These are phyloP conservation scores for Pelvicachromis taeniatus DNA, from an alignment of 2,113 vertebrate species.

Conservation along the genomic window DNA sequence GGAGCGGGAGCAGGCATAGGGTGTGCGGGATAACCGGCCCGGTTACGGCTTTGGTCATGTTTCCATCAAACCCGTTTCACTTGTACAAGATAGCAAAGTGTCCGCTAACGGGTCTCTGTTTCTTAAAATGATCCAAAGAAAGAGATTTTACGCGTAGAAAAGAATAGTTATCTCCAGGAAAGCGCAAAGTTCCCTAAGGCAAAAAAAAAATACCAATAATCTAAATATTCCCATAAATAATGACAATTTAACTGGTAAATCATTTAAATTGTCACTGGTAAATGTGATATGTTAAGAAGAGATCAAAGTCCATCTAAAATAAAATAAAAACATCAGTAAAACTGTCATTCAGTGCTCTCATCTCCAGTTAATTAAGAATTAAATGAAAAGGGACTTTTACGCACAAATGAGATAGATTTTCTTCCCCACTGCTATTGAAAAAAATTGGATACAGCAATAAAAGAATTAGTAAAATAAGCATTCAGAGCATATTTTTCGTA, in stretches of 20 bases:
- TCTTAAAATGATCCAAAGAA: background rate
- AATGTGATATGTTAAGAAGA: background rate
- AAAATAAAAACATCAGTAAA: background rate
- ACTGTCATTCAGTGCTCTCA: background rate
- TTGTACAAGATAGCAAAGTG: background rate
- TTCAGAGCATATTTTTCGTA: background rate
- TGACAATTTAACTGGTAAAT: background rate
- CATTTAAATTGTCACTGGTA: background rate
- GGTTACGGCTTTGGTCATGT: slow-evolving; percentile 58
- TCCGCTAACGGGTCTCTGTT: background rate
- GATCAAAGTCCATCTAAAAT: background rate
- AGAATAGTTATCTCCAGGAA: background rate
- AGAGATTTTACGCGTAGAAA: background rate
- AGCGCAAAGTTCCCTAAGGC: background rate
- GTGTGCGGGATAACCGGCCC: slow-evolving; percentile 3
- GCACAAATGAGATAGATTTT: background rate
- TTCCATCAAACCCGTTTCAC: slow-evolving; percentile 50
- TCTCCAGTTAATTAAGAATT: background rate
- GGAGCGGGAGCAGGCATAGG: slow-evolving; percentile 9
- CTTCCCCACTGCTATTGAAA: background rate
- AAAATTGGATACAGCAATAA: background rate
- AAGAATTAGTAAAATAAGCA: background rate
- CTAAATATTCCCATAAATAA: background rate
- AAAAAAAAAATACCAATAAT: background rate
- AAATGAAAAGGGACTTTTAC: background rate